Evolutionary conservation across 2,888 invertebrate genomes (phyloP), one percentile per base, ranked within the genome.

Genomic region (Lithophane socia): DNA sequence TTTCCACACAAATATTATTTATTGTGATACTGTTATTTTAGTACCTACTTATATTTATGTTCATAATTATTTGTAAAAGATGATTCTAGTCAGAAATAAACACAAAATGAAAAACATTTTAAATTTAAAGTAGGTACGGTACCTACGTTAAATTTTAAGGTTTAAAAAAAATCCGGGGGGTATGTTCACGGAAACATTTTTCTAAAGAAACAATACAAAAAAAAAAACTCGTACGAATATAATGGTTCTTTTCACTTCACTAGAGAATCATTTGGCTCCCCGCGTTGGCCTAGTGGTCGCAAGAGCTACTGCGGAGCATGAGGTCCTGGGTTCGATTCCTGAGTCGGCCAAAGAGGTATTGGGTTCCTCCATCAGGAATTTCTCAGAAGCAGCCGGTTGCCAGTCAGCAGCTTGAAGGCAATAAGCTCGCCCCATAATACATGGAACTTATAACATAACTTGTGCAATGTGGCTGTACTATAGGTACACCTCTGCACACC

Each of bases 21-120:
- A 74, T 81, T 85, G 82, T 74, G 75, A 85, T 81, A 82, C 13
- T 54, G 47, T 80, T 67, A 54, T n/a, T 24, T 70, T 12, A 64
- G 49, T 70, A 24, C 29, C 29, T 29, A 29, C 37, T 37, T 37
- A 5, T 52, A 47, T 44, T 5, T 73, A 63, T 29, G 24, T 60
- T 56, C 16, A 49, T 82, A 61, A 64, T 24, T 3, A 60, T 60
- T 73, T 49, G 42, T 66, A 24, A 66, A 70, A 37, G 37, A 5
- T 2, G 37, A 52, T 58, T 82, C 29, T 65, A 82, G 49, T 72
- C 67, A 61, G 10, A 54, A 72, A 81, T 85, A 85, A 82, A 82
- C 9, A 60, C 5, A 44, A 29, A 16, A 37, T n/a, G 1, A 29
- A 68, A n/a, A 37, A 7, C 5, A 10, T 16, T 56, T 54, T 66